Base-by-base conservation (phyloP, 2,888 invertebrate species). In the Cephus pygmeus region DNA sequence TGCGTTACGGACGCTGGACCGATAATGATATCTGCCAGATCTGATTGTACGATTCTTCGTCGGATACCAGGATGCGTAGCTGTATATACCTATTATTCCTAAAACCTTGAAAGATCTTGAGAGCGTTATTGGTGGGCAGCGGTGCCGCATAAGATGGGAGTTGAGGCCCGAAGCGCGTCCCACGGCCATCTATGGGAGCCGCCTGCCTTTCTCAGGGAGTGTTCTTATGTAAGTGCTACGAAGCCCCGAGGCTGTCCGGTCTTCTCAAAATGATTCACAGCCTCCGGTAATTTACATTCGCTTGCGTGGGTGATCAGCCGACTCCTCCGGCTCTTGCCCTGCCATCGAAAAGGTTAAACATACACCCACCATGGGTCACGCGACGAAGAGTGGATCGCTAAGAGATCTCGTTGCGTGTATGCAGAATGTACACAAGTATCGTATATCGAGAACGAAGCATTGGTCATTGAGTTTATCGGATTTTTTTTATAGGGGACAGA, bases 211-310 rank as follows among this genome's bases (percentile, higher is more conserved):
- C 90, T 89, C 90, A 89, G 85, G 87, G 85, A 87, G 83, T 83
- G 84, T 83, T 83, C 83, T 79, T 75, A 78, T 75, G 83, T 86
- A 83, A 56, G 30, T 35, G 35, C 69, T 34, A 34, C 74, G 77
- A 79, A 77, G 80, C 80, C 80, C 78, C 68, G 56, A 33, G 80
- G 83, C 81, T 76, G 79, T 87, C 87, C 83, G 82, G 86, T 85
- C 83, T 85, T 84, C 86, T 87, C 86, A 85, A 88, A 89, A 91
- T 91, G 91, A 91, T 91, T 91, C 91, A 90, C 88, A 89, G 91
- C 91, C 91, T 88, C 86, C 87, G 90, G 91, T 91, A 90, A 91
- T 91, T 91, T 91, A 91, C 90, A 91, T 91, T 90, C 87, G 86
- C 87, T 88, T 86, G 88, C 88, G 88, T 89, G 87, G 89, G 89